Percentiles rank a stretch among this genome's conserved stretches.
Evolutionary conservation across 2,888 invertebrate genomes (phyloP).

Genomic region (Mactromeris polynyma): DNA sequence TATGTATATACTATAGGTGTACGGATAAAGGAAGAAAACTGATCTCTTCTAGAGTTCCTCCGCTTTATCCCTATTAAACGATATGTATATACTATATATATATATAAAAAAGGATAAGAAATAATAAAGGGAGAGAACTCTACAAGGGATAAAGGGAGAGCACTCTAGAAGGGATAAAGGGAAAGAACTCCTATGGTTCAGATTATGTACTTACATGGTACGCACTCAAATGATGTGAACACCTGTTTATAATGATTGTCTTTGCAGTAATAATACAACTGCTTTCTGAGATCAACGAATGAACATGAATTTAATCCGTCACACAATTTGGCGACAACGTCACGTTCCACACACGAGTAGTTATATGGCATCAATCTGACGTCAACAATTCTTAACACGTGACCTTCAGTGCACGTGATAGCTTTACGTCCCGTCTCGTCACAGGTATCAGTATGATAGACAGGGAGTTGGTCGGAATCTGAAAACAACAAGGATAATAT

Average conservation of each 20-base stretch:
- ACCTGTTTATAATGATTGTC: conserved; percentile 62
- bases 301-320: conserved; percentile 72
- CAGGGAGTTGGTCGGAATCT: conserved; percentile 36
- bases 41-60: no score
- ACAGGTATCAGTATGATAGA: conserved; percentile 63
- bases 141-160: no score
- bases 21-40: no score
- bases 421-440: conserved; percentile 55
- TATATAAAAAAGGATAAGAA: no score
- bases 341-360: conserved; percentile 66
- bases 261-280: conserved; percentile 70
- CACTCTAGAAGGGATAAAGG: no score
- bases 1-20: no score
- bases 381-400: conserved; percentile 64
- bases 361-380: conserved; percentile 69
- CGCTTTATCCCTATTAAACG: no score
- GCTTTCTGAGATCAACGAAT: conserved; percentile 69
- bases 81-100: no score
- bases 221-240: conserved; percentile 68
- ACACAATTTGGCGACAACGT: conserved; percentile 65
- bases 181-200: no score
- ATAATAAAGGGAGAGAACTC: no score
- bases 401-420: conserved; percentile 60
- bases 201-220: conserved; percentile 63
- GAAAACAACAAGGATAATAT: conserved; percentile 9